Conservation (phyloP, 2,888 invertebrate genomes). For the Neoaliturus tenellus region DNA sequence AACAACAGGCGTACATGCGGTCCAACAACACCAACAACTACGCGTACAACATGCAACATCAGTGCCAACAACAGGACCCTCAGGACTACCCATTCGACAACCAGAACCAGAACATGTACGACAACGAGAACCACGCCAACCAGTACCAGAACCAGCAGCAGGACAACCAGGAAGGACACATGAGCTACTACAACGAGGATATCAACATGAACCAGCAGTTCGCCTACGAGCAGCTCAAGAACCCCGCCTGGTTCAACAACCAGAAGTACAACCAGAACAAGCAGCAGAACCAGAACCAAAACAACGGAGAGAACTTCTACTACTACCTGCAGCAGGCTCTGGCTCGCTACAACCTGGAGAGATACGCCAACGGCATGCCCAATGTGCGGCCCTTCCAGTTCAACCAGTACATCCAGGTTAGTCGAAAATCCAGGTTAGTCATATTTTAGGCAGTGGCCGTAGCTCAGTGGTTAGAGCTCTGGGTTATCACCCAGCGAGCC, state of each 20-base stretch:
- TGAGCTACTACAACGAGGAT: constrained; percentile 83
- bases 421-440: constrained; percentile 62
- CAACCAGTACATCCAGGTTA: constrained; percentile 69
- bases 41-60: constrained; percentile 59
- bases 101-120: background rate
- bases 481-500: too few species aligned
- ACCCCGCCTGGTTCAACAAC: constrained; percentile 71
- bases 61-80: constrained; percentile 67
- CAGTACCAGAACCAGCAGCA: constrained; percentile 48
- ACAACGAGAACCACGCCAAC: constrained; percentile 54
- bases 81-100: constrained; percentile 71
- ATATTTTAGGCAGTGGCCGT: too few species aligned
- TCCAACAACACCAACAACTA: constrained; percentile 62
- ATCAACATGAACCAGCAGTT: constrained; percentile 77
- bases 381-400: constrained; percentile 73
- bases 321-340: constrained; percentile 81
- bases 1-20: constrained; percentile 49
- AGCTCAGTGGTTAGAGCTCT: too few species aligned
- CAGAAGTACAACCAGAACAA: constrained; percentile 59
- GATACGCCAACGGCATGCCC: constrained; percentile 75
- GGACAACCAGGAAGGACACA: constrained; percentile 74
- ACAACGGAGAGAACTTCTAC: constrained; percentile 70
- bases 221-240: constrained; percentile 79
- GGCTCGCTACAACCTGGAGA: constrained; percentile 76
- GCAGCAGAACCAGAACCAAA: constrained; percentile 49